Conservation (phyloP, 2,797 vertebrate species). For the Oreonectes daqikongensis region DNA sequence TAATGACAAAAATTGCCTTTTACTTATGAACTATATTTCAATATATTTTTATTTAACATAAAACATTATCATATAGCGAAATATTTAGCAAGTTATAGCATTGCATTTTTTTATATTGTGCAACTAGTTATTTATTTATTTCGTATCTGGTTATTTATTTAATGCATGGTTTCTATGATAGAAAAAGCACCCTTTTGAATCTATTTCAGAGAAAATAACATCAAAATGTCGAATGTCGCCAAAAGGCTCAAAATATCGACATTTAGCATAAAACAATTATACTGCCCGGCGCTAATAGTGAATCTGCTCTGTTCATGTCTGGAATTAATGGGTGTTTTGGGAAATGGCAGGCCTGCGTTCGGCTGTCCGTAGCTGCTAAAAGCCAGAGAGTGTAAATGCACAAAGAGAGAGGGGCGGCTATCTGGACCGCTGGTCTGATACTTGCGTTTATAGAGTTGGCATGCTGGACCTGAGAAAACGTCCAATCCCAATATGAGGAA, state of each 20-base stretch:
- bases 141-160: no score
- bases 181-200: background rate
- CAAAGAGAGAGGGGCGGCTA: background rate
- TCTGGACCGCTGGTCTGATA: constrained; percentile 45
- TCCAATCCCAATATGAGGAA: constrained; percentile 58
- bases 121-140: no score
- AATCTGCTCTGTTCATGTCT: background rate
- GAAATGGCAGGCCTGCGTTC: constrained; percentile 63
- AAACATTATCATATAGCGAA: no score
- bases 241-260: background rate
- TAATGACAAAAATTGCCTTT: no score
- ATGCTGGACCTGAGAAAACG: constrained; percentile 65
- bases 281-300: background rate
- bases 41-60: no score
- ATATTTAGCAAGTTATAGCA: no score
- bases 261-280: background rate
- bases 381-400: constrained; percentile 63
- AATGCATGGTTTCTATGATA: background rate
- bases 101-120: no score
- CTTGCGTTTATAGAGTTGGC: constrained; percentile 70
- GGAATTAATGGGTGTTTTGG: constrained; percentile 55
- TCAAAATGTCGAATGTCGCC: background rate
- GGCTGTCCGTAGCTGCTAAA: constrained; percentile 59
- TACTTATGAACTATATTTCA: no score
- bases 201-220: background rate